A percentile compares a stretch with the other conserved stretches of the same genome.
phyloP scores from a whole-genome alignment of 1,140 invertebrate genomes.

The Plectrocnemia conspersa region DNA sequence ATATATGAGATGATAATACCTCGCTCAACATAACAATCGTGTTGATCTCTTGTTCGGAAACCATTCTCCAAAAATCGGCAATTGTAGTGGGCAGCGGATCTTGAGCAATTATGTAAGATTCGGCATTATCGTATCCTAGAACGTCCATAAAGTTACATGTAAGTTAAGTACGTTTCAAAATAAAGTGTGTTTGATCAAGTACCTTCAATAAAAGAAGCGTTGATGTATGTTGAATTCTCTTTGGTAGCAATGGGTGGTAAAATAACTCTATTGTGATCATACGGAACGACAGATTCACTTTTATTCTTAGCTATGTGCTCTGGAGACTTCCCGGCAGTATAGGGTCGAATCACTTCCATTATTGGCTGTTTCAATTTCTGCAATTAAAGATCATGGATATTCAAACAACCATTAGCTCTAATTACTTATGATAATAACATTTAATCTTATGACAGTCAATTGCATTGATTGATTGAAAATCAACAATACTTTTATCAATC shows the following conservation, averaged over 20 bases:
- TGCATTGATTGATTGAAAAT: neutral
- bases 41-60: constrained; percentile 85
- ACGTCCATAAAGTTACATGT: neutral
- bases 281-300: constrained; percentile 82
- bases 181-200: neutral
- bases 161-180: neutral
- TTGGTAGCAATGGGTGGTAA: constrained; percentile 71
- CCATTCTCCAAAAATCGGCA: constrained; percentile 95
- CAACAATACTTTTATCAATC: neutral
- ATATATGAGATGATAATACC: constrained; percentile 48
- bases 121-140: constrained; percentile 80
- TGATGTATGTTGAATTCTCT: constrained; percentile 94
- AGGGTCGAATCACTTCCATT: constrained; percentile 73
- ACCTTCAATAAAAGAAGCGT: constrained; percentile 93
- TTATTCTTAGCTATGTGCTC: constrained; percentile 87
- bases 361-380: constrained; percentile 77
- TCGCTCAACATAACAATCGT: constrained; percentile 94
- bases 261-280: constrained; percentile 86
- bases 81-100: constrained; percentile 87
- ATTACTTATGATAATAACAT: constrained; percentile 8
- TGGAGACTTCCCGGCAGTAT: constrained; percentile 72
- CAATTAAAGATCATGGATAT: constrained; percentile 35
- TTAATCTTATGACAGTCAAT: neutral
- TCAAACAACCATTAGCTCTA: neutral
- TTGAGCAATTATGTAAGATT: constrained; percentile 93